phyloP scores from a whole-genome alignment of 2,113 vertebrate genomes.

The Macroglossus sobrinus region DNA sequence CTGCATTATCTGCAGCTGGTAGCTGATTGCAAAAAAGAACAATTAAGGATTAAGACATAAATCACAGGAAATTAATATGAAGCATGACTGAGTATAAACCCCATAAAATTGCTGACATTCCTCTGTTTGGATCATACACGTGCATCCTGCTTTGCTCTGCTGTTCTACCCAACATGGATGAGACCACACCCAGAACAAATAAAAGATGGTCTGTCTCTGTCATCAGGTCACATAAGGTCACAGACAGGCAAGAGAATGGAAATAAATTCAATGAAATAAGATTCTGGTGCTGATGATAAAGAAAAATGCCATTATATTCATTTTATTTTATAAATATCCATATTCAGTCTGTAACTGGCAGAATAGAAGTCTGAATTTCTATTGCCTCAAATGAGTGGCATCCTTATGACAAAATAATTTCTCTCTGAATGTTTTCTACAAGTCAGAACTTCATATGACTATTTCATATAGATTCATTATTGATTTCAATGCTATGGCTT shows the following conservation, averaged over 20 bases:
- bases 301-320: not conserved
- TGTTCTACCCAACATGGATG: not conserved
- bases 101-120: not conserved
- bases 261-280: slow-evolving; percentile 8
- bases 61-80: slow-evolving; percentile 54
- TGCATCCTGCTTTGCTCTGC: slow-evolving; percentile 60
- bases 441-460: not conserved
- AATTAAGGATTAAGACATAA: slow-evolving; percentile 39
- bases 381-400: not conserved
- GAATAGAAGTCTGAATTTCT: not conserved
- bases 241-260: not conserved
- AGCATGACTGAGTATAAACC: slow-evolving; percentile 3
- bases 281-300: slow-evolving; percentile 11
- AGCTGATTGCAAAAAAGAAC: slow-evolving; percentile 37
- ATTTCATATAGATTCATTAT: slow-evolving; percentile 40
- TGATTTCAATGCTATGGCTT: not conserved
- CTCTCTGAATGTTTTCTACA: not conserved
- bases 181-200: slow-evolving; percentile 58
- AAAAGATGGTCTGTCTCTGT: slow-evolving; percentile 14
- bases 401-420: slow-evolving; percentile 14
- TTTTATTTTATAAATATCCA: slow-evolving; percentile 17
- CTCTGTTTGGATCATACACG: not conserved
- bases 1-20: slow-evolving; percentile 45
- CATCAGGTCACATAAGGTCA: not conserved
- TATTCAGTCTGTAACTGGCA: not conserved